Conservation (phyloP, 1,140 invertebrate genomes). For the Drosophila carrolli region DNA sequence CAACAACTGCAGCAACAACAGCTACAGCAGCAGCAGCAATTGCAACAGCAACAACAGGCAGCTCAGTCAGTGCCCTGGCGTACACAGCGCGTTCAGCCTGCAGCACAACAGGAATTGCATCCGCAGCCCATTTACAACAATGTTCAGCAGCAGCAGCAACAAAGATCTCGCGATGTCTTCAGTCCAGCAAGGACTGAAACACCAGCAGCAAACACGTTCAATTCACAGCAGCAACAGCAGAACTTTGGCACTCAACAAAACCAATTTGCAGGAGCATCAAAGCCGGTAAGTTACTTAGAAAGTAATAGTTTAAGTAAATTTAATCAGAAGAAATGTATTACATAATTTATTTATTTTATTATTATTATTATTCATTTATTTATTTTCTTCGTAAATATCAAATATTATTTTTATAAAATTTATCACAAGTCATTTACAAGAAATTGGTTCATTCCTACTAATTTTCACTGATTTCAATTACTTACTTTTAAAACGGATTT, state of each 20-base stretch:
- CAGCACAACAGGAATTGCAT: constrained; percentile 50
- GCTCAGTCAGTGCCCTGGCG: constrained; percentile 72
- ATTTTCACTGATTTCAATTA: too few relatives aligned
- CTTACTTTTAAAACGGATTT: too few relatives aligned
- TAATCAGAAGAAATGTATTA: too few relatives aligned
- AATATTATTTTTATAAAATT: too few relatives aligned
- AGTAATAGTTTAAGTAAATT: not conserved
- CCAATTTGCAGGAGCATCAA: constrained; percentile 64
- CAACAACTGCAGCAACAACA: constrained; percentile 41
- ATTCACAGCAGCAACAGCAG: constrained; percentile 56
- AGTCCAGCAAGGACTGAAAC: constrained; percentile 50
- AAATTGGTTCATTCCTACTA: not conserved
- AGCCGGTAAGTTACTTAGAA: constrained; percentile 61
- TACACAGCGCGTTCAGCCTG: constrained; percentile 58
- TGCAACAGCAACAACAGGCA: constrained; percentile 29
- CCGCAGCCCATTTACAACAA: constrained; percentile 77
- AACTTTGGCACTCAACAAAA: constrained; percentile 60
- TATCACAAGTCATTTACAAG: not conserved
- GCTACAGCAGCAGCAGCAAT: constrained; percentile 34
- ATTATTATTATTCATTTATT: too few relatives aligned
- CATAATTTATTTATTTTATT: too few relatives aligned
- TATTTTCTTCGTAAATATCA: too few relatives aligned
- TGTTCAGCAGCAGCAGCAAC: constrained; percentile 62
- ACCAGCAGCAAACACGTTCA: constrained; percentile 57
- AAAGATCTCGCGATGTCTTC: constrained; percentile 63